Evolutionary conservation across 1,140 invertebrate genomes (phyloP).

Genomic region (Camponotus floridanus): DNA sequence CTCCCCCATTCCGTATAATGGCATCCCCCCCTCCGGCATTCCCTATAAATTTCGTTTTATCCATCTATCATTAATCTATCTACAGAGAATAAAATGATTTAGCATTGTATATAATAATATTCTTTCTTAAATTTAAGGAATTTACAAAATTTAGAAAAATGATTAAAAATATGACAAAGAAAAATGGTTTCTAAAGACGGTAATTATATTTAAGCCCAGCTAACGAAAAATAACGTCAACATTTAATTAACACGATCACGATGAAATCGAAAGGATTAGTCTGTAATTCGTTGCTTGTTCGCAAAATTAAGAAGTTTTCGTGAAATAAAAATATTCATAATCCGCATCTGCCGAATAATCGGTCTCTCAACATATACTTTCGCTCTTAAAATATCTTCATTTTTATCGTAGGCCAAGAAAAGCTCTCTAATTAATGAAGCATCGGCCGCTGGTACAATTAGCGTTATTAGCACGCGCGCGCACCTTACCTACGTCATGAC

Average conservation of each 20-base stretch:
- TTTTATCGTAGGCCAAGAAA: background rate
- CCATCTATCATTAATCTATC: background rate
- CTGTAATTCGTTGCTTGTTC: background rate
- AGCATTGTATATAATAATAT: background rate
- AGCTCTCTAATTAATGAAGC: conserved; percentile 43
- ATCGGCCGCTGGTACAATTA: background rate
- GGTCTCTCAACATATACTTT: background rate
- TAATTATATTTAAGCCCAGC: background rate
- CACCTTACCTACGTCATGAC: background rate
- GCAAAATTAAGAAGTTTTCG: too few species aligned
- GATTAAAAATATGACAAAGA: background rate
- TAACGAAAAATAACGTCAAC: background rate
- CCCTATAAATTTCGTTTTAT: background rate
- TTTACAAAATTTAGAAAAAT: too few species aligned
- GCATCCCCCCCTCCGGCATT: background rate
- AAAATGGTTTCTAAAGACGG: background rate
- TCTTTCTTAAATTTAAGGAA: background rate
- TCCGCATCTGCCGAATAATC: too few species aligned
- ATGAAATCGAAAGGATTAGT: background rate
- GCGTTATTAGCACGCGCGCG: conserved; percentile 38
- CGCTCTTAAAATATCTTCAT: conserved; percentile 9
- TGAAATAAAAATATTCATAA: conserved; percentile 11
- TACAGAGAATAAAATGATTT: background rate
- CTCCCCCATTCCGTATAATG: background rate
- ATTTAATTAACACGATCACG: background rate